Evolutionary conservation across 2,113 vertebrate genomes (phyloP), one percentile per base, ranked within the genome.

Genomic region (Phylloscopus trochiloides): DNA sequence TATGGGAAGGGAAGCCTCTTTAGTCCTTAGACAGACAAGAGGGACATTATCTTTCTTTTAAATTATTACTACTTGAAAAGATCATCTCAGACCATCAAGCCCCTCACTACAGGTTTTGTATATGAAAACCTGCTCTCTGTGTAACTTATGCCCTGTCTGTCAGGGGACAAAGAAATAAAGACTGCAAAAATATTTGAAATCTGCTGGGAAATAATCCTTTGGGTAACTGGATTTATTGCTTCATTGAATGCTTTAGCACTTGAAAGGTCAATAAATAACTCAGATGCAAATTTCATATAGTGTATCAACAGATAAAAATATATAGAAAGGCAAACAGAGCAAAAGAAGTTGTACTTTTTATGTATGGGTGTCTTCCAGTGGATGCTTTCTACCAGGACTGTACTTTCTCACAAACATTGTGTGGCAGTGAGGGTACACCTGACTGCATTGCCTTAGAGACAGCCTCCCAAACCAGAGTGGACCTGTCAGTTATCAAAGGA

Each of bases 11-110:
- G 36, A 92, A 81, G 48, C 67, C 68, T 91, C 91, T 96, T 85
- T 79, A 77, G 80, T 84, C 59, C 19, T 89, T 74, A 78, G 38
- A 57, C 43, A 96, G 85, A 97, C 80, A 97, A 97, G 79, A 63
- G 32, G 14, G 65, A 86, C 75, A 94, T 96, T 93, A 94, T 97
- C 67, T 74, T 84, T 74, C n/a, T 88, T 48, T 14, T 10, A 58
- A 62, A 86, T 50, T 61, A 61, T 52, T 68, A 57, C 68, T 86
- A 38, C 31, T 83, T 72, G 36, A 79, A 95, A 76, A 70, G 28
- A 45, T 78, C 31, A 73, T 77, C 43, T 81, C 5, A 8, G 76
- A 82, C 38, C 58, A 58, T 34, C 67, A 50, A 92, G 61, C 61
- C 47, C 32, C 19, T 71, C 10, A 28, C 31, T 78, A 24, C 2